These are phyloP conservation scores for Trematocara zebra DNA, from an alignment of 2,113 vertebrate species.

Conservation along the genomic window DNA sequence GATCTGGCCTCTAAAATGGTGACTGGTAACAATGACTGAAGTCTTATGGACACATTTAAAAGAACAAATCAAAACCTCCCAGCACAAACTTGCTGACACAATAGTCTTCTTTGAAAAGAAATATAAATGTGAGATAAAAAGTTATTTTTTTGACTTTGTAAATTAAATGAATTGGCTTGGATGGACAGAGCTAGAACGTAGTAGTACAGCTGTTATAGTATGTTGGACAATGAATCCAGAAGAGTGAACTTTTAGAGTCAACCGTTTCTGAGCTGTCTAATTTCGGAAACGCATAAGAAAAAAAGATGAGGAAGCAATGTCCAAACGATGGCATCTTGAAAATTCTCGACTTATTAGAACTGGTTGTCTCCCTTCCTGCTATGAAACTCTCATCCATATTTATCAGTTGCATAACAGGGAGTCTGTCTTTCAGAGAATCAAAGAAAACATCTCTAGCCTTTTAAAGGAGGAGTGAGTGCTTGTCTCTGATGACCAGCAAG, in stretches of 20 bases:
- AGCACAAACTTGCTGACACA: not conserved
- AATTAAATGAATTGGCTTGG: not conserved
- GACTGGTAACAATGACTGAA: not conserved
- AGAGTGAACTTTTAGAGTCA: not conserved
- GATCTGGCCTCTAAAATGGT: not conserved
- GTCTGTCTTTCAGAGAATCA: slow-evolving; percentile 14
- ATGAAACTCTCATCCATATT: slow-evolving; percentile 53
- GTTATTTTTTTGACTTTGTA: not conserved
- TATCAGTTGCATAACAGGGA: slow-evolving; percentile 25
- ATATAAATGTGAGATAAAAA: not conserved
- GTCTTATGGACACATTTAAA: not conserved
- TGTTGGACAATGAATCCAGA: not conserved
- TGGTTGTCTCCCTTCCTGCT: not conserved
- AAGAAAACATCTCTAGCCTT: not conserved
- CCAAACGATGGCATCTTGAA: slow-evolving; percentile 9
- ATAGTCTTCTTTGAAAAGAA: not conserved
- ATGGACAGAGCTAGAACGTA: not conserved
- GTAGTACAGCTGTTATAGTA: not conserved
- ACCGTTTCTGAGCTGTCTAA: not conserved
- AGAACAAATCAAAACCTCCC: not conserved
- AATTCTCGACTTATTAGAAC: slow-evolving; percentile 24
- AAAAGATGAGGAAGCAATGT: not conserved
- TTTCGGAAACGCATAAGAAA: not conserved
- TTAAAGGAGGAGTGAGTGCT: not conserved
- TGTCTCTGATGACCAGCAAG: not conserved